Evolutionary conservation across 92 coral and sea anemone genomes (phyloP).

Genomic region (Muricea muricata): DNA sequence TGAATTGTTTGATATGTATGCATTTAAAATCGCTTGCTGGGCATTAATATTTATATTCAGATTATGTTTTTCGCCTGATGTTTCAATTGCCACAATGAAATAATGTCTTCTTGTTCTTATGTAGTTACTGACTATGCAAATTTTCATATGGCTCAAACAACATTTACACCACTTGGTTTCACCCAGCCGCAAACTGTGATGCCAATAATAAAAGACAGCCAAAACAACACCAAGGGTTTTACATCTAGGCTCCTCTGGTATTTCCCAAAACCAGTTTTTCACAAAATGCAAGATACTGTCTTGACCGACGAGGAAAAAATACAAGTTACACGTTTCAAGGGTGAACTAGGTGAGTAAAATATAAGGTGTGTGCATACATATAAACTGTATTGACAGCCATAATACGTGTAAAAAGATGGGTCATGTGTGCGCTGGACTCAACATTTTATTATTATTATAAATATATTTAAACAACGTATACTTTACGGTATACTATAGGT

Average conservation of each 20-base stretch:
- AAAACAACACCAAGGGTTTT: slow-evolving; percentile 52
- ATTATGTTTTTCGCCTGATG: background rate
- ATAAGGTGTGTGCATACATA: background rate
- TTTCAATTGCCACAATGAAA: background rate
- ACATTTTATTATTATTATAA: no score
- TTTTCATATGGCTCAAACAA: slow-evolving; percentile 43
- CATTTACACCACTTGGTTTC: slow-evolving; percentile 40
- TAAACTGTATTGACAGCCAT: background rate
- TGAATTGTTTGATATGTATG: no score
- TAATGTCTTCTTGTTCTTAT: background rate
- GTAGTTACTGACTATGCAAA: slow-evolving; percentile 53
- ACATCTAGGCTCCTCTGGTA: slow-evolving; percentile 46
- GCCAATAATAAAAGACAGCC: slow-evolving; percentile 31
- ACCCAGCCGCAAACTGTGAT: slow-evolving; percentile 51
- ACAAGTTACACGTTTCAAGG: background rate
- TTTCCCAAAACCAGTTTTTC: slow-evolving; percentile 46
- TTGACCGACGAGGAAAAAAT: background rate
- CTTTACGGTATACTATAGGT: no score
- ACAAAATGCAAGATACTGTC: slow-evolving; percentile 27
- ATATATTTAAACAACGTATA: no score
- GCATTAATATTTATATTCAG: background rate
- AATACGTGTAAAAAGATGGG: no score
- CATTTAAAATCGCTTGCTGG: no score
- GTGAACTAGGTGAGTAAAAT: slow-evolving; percentile 4
- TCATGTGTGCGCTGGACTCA: no score